phyloP scores from a whole-genome alignment of 2,888 invertebrate species.

The Erpobdella octoculata region DNA sequence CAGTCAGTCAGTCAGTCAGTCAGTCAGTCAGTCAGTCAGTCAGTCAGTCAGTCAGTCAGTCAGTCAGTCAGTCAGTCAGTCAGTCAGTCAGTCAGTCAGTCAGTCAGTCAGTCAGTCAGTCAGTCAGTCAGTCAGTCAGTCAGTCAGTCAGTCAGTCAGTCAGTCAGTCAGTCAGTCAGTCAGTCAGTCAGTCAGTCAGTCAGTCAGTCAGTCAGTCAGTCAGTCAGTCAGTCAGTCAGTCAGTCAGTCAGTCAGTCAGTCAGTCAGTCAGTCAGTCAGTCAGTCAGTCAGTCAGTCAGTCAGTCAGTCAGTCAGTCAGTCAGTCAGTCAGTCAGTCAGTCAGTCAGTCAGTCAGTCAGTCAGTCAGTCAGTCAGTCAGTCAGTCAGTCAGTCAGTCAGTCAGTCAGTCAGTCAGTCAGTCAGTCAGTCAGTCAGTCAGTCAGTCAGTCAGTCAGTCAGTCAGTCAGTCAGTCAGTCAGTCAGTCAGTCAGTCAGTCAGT shows the following conservation, averaged over 20 bases:
- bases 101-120: too few species aligned
- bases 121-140: conserved; percentile 26
- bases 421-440: too few species aligned
- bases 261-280: not conserved
- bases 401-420: too few species aligned
- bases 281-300: not conserved
- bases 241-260: not conserved
- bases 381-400: too few species aligned
- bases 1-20: too few species aligned
- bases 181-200: conserved; percentile 34
- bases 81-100: too few species aligned
- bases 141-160: conserved; percentile 24
- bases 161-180: conserved; percentile 26
- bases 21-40: too few species aligned
- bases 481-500: too few species aligned
- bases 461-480: too few species aligned
- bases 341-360: not conserved
- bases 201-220: conserved; percentile 11
- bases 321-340: not conserved
- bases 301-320: not conserved
- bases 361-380: not conserved
- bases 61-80: too few species aligned
- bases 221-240: conserved; percentile 7
- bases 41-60: too few species aligned
- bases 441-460: too few species aligned